Evolutionary conservation across 2,888 invertebrate species (phyloP), one percentile per base, ranked within the genome.

Genomic region (Ophion ellenae): DNA sequence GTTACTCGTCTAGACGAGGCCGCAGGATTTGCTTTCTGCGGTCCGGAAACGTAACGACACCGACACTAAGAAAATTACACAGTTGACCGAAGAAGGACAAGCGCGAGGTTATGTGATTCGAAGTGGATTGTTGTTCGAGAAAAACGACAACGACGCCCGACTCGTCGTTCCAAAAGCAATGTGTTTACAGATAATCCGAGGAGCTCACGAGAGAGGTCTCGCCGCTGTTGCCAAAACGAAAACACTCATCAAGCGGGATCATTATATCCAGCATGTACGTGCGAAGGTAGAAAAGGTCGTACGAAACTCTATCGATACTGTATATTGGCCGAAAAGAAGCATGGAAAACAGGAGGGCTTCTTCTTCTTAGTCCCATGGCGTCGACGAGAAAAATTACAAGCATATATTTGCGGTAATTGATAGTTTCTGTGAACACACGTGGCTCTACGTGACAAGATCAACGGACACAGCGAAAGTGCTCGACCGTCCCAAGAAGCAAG

Each of bases 321-420:
- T 40, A 89, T 89, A 10, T 24, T 89, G n/a, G 84, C 84, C 0
- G 87, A 87, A 10, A 77, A 70, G 61, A 89, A 89, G 64, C 69
- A 79, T 9, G 85, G 88, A 2, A 86, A 84, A 24, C 83, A 78
- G 14, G 86, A 89, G n/a, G 89, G 88, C 2, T 80, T 86, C 2
- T 47, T 89, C 87, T 85, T 47, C 24, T 88, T n/a, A 84, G 32
- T 4, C 32, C 32, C 3, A 4, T 32, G 32, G 32, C 32, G 32
- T 32, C 32, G 32, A 4, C 32, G 32, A 32, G 32, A 4, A 32
- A 32, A 32, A 4, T 32, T 32, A 32, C 32, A 4, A 32, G 32
- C 32, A 32, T 32, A 4, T 32, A 32, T 32, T 32, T 32, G 32
- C 32, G 3, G 32, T 32, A 32, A 32, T 4, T 32, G 32, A 32